Evolutionary conservation across 1,140 invertebrate genomes (phyloP), one percentile per base, ranked within the genome.

Genomic region (Sminthurides bifidus): DNA sequence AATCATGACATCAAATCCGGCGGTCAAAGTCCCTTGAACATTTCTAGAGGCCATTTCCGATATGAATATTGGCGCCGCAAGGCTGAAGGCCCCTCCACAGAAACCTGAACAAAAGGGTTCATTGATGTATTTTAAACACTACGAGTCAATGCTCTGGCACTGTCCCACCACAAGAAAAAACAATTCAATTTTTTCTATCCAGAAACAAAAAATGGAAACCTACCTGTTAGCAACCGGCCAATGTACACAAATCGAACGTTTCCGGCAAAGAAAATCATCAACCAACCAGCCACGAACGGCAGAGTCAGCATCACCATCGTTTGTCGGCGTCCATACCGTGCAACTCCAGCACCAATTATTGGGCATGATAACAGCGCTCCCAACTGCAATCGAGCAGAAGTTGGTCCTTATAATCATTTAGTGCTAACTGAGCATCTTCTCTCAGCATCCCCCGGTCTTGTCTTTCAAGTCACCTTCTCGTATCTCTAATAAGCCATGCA

Each of bases 1-100:
- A 41, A 83, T 79, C 64, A 84, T 84, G 3, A 87, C 69, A 66
- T 92, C 85, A 58, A 89, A 79, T 54, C 87, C 81, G 0, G 87
- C 84, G 10, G 85, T 87, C 0, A 91, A 71, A 1, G 82, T 76
- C 12, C 88, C 88, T 62, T 89, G 74, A 1, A 83, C 54, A 30
- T 72, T 69, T 60, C 76, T 75, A 5, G 74, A 75, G 2, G 75
- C 75, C 2, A 79, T 75, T 67, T 82, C 80, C 14, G 75, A 76
- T 2, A 80, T 68, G 61, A 81, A 81, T 57, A 81, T 73, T 0
- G 79, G 78, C 38, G 63, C 67, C 31, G 67, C 66, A 6, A 73
- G 68, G 15, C 68, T 52, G 46, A 58, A 58, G 30, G 38, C 48
- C 14, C 59, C 21, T 26, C 44, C 44, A 10, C 44, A 46, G 33